Percentiles rank a stretch among this genome's conserved stretches.
phyloP scores from a whole-genome alignment of 2,113 vertebrate genomes.

The Alexandromys fortis region DNA sequence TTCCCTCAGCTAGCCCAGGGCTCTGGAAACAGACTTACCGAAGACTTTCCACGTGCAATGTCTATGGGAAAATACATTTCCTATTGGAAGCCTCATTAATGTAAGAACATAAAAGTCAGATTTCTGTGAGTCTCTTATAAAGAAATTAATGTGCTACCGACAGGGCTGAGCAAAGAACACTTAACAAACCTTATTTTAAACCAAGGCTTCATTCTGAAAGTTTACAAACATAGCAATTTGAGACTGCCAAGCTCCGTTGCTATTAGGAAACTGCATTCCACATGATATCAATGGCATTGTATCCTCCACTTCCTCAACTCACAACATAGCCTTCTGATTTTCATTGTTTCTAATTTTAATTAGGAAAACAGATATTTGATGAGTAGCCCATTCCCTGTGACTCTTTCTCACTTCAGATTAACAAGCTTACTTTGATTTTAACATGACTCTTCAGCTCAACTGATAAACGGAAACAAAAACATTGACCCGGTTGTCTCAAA shows the following conservation, averaged over 20 bases:
- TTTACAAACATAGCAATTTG: neutral
- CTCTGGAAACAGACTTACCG: neutral
- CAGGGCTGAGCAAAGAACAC: neutral
- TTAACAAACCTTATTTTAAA: neutral
- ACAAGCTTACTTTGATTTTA: neutral
- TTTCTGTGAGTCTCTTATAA: neutral
- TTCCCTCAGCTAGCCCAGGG: neutral
- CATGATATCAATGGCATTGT: neutral
- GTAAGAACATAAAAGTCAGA: neutral
- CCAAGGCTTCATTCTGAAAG: neutral
- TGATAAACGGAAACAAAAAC: neutral
- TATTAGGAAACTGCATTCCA: neutral
- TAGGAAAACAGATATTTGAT: neutral
- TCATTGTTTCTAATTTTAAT: neutral
- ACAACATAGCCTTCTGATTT: neutral
- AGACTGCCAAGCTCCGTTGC: neutral
- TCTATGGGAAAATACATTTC: neutral
- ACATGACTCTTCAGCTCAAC: neutral
- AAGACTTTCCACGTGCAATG: neutral
- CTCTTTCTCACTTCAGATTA: slow-evolving; percentile 28
- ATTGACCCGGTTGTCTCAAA: neutral
- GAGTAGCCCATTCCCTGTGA: neutral
- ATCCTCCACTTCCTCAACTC: neutral
- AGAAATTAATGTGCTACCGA: neutral
- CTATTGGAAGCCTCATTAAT: neutral